Percentiles rank a stretch among this genome's conserved stretches.
These are phyloP conservation scores for Nemoura dubitans DNA, from an alignment of 2,888 invertebrate genomes.

Conservation along the genomic window DNA sequence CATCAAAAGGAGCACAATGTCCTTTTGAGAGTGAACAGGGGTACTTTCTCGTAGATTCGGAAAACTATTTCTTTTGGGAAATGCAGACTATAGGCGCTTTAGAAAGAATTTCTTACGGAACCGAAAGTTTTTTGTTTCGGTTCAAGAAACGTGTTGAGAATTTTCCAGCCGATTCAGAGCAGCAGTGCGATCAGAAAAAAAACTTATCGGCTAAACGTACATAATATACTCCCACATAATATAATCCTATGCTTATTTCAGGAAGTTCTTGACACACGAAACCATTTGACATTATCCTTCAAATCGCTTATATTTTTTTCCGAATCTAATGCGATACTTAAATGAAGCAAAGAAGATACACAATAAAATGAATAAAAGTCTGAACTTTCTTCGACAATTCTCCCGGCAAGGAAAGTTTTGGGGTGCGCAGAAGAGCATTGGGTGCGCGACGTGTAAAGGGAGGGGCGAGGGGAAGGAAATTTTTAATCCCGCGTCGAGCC, in stretches of 20 bases:
- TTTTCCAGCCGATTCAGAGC: not conserved
- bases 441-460: conserved; percentile 24
- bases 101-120: not conserved
- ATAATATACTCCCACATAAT: too few relatives aligned
- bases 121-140: not conserved
- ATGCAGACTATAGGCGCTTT: not conserved
- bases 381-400: conserved; percentile 42
- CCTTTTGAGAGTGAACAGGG: not conserved
- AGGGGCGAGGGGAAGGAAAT: conserved; percentile 36
- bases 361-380: conserved; percentile 44
- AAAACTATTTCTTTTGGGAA: not conserved
- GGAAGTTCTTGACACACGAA: not conserved
- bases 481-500: conserved; percentile 48
- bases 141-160: not conserved
- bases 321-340: conserved; percentile 14
- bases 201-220: not conserved
- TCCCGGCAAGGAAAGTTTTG: conserved; percentile 31
- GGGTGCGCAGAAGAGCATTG: not conserved
- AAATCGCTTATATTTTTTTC: not conserved
- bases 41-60: not conserved
- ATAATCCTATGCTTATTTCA: not conserved
- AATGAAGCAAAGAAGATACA: conserved; percentile 42
- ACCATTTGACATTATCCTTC: not conserved
- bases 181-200: not conserved
- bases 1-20: not conserved